Conservation (phyloP, 2,888 invertebrate genomes). For the Melanargia galathea region DNA sequence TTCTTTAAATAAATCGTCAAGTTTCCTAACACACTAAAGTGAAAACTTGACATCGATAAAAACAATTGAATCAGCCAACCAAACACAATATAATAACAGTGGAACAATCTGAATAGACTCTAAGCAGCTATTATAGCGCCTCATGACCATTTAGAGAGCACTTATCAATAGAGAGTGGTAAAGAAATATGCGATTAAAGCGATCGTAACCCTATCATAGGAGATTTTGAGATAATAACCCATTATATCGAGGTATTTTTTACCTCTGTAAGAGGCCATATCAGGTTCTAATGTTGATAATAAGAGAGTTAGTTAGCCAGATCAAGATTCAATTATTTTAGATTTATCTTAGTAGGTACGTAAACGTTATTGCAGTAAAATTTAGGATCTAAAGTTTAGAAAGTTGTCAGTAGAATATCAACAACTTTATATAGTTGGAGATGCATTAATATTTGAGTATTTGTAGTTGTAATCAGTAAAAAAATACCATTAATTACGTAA, state of each 20-base stretch:
- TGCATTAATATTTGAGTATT: neutral
- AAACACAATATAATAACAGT: conserved; percentile 19
- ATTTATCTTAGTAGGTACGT: conserved; percentile 8
- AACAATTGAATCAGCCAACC: conserved; percentile 17
- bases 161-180: conserved; percentile 19
- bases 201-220: conserved; percentile 25
- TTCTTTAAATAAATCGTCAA: no score
- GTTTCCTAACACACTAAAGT: no score
- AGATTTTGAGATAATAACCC: conserved; percentile 24
- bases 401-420: neutral
- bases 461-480: neutral
- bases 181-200: conserved; percentile 20
- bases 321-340: conserved; percentile 17
- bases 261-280: conserved; percentile 9
- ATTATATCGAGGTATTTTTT: conserved; percentile 17
- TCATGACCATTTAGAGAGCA: conserved; percentile 13
- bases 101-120: conserved; percentile 9
- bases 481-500: neutral
- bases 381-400: neutral
- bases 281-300: conserved; percentile 20
- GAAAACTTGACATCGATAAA: conserved; percentile 16
- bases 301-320: conserved; percentile 14
- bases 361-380: neutral
- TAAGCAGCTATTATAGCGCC: conserved; percentile 24
- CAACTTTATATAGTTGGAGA: no score